Percentiles rank a stretch among this genome's conserved stretches.
Evolutionary conservation across 2,113 vertebrate species (phyloP).

Genomic region (Platanista minor): DNA sequence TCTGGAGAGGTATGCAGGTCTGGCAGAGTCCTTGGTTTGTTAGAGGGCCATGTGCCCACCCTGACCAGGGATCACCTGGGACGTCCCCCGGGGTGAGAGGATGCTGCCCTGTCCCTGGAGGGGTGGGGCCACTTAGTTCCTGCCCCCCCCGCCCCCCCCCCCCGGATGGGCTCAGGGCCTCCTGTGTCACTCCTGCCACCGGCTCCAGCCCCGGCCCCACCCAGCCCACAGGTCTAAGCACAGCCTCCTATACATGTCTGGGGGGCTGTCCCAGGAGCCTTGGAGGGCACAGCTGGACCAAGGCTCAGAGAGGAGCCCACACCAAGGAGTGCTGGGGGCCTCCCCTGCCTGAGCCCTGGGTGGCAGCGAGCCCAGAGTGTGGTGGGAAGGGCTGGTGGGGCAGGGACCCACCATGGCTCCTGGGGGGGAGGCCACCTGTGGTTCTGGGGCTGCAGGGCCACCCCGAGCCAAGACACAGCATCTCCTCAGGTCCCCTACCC

Average conservation of each 20-base stretch:
- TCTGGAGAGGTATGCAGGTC: not conserved
- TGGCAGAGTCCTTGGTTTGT: not conserved
- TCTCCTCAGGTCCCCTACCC: not conserved
- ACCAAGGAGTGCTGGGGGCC: not conserved
- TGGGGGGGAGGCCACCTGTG: not conserved
- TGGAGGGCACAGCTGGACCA: not conserved
- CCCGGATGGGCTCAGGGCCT: not conserved
- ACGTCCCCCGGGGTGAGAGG: accelerated
- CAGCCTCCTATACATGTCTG: too few relatives aligned
- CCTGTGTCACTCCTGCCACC: not conserved
- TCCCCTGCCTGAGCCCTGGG: not conserved
- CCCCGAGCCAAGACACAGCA: not conserved
- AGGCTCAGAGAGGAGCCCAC: not conserved
- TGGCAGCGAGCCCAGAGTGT: not conserved
- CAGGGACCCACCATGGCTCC: not conserved
- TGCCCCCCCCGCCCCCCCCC: accelerated
- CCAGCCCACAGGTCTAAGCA: too few relatives aligned
- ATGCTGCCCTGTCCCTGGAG: not conserved
- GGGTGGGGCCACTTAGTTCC: not conserved
- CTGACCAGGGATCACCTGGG: not conserved
- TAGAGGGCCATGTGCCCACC: not conserved
- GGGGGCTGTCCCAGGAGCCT: not conserved
- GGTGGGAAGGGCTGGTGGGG: not conserved
- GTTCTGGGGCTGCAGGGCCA: not conserved
- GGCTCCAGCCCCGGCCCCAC: not conserved